Base-by-base conservation (phyloP, 1,140 invertebrate genomes). In the Trissolcus basalis region DNA sequence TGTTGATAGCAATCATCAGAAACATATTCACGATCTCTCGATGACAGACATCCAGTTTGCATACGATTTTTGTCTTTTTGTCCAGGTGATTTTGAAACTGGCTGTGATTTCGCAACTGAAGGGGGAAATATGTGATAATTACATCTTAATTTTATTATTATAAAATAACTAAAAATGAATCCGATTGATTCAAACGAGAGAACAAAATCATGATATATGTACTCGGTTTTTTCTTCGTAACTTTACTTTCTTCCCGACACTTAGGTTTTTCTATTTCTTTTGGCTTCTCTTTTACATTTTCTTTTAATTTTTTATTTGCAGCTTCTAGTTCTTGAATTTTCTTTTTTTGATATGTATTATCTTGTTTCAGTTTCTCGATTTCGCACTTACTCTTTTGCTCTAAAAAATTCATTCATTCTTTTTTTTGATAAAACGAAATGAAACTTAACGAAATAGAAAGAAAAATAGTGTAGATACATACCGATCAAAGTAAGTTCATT, bases 401-500 rank as follows among this genome's bases (percentile, higher is more conserved):
- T 90, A 72, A 5, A 83, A 85, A 35, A 76, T 77, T 63, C 14
- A 6, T 32, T 45, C 33, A 43, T 41, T 32, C 14, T 48, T 50
- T 13, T 27, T 50, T 35, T 50, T 50, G 48, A 13, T 49, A 12
- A 1, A 63, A 58, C 27, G 43, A 12, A 55, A 13, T n/a, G n/a
- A n/a, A n/a, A n/a, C n/a, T n/a, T n/a, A n/a, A n/a, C n/a, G n/a
- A n/a, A n/a, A n/a, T n/a, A n/a, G n/a, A n/a, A n/a, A n/a, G n/a
- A n/a, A n/a, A n/a, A n/a, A n/a, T n/a, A n/a, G n/a, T n/a, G n/a
- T n/a, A n/a, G n/a, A 60, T 53, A 49, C 32, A 36, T 27, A 90
- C 90, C 90, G 50, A 89, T 88, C 14, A 88, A 64, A 15, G 85
- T 89, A 68, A 89, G 81, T 75, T 88, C 82, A 81, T 91, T 90